Conservation (phyloP, 2,888 invertebrate genomes). For the Oligia latruncula region DNA sequence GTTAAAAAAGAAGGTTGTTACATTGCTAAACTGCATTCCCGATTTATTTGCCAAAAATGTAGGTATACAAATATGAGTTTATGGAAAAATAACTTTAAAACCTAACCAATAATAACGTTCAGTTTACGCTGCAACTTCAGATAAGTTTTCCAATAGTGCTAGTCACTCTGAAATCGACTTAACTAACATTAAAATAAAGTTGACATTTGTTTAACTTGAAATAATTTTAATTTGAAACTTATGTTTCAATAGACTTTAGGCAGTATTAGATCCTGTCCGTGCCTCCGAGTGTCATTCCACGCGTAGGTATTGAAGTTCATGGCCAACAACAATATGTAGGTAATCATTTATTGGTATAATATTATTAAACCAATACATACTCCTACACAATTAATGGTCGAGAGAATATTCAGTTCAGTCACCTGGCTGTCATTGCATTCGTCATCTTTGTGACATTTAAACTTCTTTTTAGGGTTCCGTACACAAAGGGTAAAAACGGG, state of each 20-base stretch:
- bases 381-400: neutral
- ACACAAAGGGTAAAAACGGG: no score
- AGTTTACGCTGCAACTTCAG: no score
- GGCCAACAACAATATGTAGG: neutral
- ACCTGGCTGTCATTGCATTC: neutral
- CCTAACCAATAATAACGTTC: no score
- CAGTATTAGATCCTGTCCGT: constrained; percentile 1
- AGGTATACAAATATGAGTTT: no score
- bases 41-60: no score
- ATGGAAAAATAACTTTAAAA: no score
- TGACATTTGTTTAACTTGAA: no score
- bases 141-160: no score
- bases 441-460: neutral
- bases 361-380: neutral
- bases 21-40: neutral
- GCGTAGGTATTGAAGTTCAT: constrained; percentile 1
- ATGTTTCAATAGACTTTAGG: neutral
- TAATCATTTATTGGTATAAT: neutral
- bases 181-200: no score
- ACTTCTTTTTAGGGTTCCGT: neutral
- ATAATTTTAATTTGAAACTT: no score
- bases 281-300: constrained; percentile 5
- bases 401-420: constrained; percentile 1
- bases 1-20: neutral
- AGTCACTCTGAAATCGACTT: no score